Conservation (phyloP, 2,113 vertebrate genomes). For the Lepisosteus oculatus region DNA sequence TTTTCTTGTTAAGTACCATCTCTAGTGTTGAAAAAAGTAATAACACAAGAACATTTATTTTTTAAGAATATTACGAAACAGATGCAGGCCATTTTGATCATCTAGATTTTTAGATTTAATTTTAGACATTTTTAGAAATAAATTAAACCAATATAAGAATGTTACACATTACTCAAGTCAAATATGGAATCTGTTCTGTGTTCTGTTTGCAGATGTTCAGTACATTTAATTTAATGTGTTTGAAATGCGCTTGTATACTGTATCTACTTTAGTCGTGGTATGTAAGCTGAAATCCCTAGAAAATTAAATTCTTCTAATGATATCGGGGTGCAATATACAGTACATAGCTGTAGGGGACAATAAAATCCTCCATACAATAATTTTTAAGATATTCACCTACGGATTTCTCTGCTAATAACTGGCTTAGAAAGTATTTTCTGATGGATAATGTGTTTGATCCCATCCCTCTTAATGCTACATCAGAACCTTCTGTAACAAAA, state of each 20-base stretch:
- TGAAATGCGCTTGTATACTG: not conserved
- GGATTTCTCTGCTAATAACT: constrained; percentile 25
- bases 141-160: not conserved
- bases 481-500: not conserved
- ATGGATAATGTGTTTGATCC: constrained; percentile 22
- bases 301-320: constrained; percentile 27
- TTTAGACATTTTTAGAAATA: too few relatives aligned
- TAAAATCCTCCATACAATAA: constrained; percentile 20
- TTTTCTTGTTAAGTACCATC: too few relatives aligned
- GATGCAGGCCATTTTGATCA: too few relatives aligned
- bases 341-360: not conserved
- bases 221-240: not conserved
- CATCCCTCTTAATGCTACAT: constrained; percentile 1
- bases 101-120: too few relatives aligned
- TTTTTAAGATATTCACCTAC: constrained; percentile 24
- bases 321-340: not conserved
- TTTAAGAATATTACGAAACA: too few relatives aligned
- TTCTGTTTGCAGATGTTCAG: not conserved
- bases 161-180: not conserved
- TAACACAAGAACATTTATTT: too few relatives aligned
- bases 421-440: constrained; percentile 28
- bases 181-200: not conserved
- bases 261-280: constrained; percentile 8
- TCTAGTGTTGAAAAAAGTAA: too few relatives aligned
- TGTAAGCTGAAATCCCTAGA: not conserved